Conservation (phyloP, 2,797 vertebrate genomes). For the Phaenicophaeus curvirostris region DNA sequence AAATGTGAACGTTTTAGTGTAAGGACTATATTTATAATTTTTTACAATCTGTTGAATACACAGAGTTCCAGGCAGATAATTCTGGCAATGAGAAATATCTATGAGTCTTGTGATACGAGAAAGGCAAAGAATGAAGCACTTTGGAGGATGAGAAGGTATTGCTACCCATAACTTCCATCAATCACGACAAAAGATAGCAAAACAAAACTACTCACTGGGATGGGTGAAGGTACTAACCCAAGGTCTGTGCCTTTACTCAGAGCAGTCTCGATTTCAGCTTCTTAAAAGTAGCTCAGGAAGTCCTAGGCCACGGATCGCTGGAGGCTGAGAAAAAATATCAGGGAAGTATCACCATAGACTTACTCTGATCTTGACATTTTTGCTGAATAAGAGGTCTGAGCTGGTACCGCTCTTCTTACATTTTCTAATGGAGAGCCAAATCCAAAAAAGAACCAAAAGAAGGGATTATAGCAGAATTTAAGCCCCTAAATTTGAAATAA, state of each 20-base stretch:
- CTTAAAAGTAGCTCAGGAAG: not conserved
- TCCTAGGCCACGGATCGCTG: not conserved
- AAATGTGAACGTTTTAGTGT: not conserved
- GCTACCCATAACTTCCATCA: not conserved
- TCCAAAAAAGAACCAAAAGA: not conserved
- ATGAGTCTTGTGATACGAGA: not conserved
- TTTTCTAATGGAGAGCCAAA: not conserved
- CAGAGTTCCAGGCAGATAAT: not conserved
- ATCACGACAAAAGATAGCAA: not conserved
- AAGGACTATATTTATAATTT: not conserved
- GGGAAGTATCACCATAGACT: not conserved
- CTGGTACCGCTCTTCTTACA: not conserved
- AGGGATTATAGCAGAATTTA: not conserved
- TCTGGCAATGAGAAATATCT: not conserved
- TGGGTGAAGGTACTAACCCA: not conserved
- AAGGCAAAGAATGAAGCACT: not conserved
- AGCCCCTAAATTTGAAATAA: not conserved
- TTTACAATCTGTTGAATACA: slow-evolving; percentile 11
- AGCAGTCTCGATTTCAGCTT: not conserved
- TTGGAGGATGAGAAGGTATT: not conserved
- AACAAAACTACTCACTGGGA: not conserved
- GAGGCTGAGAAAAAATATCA: not conserved
- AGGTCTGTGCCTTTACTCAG: not conserved
- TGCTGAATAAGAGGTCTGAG: not conserved
- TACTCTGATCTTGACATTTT: not conserved